phyloP scores from a whole-genome alignment of 2,113 vertebrate species.

The Urocitellus parryii region DNA sequence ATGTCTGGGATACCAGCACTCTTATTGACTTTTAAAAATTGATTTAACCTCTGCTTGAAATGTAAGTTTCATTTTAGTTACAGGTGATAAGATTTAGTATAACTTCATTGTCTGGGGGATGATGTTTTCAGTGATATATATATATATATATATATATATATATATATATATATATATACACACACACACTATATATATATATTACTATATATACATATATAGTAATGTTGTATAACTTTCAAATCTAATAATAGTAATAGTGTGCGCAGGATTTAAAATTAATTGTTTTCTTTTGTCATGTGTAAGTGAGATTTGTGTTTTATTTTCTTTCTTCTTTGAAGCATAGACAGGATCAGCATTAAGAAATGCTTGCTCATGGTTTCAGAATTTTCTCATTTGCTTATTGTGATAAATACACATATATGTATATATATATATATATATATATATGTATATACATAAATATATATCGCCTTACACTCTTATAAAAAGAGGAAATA shows the following conservation, averaged over 20 bases:
- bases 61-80: not conserved
- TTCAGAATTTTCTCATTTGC: not conserved
- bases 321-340: not conserved
- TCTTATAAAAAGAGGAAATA: not conserved
- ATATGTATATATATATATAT: not conserved
- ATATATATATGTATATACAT: not conserved
- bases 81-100: not conserved
- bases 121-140: not conserved
- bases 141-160: not conserved
- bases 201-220: not conserved
- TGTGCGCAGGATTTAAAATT: not conserved
- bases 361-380: not conserved
- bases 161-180: not conserved
- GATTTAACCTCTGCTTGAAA: not conserved
- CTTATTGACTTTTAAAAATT: not conserved
- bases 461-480: not conserved
- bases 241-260: not conserved
- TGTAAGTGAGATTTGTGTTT: not conserved
- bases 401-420: not conserved
- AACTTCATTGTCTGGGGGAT: not conserved
- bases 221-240: not conserved
- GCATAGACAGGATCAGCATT: not conserved
- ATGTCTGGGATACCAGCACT: no score
- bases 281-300: not conserved
- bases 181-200: no score